These are phyloP conservation scores for Perizoma flavofasciatum DNA, from an alignment of 2,888 invertebrate genomes.

Conservation along the genomic window DNA sequence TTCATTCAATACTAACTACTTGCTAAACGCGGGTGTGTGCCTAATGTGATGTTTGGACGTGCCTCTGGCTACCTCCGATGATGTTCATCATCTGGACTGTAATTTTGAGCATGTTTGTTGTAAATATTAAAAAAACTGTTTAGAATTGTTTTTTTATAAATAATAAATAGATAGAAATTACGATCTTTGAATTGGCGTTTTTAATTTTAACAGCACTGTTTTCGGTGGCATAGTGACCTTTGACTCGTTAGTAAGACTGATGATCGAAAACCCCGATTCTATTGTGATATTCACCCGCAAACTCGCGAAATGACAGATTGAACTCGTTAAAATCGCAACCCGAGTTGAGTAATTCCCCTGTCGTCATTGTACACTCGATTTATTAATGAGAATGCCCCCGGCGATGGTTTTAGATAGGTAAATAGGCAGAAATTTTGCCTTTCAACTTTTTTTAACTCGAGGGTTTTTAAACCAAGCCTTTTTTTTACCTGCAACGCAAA, in stretches of 20 bases:
- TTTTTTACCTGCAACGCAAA: no score
- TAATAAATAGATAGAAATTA: no score
- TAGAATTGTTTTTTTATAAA: no score
- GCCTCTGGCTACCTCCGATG: no score
- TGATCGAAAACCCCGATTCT: slow-evolving; percentile 12
- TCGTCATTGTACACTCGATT: slow-evolving; percentile 32
- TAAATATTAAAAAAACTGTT: no score
- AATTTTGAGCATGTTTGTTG: no score
- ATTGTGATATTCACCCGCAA: slow-evolving; percentile 14
- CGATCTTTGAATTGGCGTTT: no score
- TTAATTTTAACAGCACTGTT: not conserved
- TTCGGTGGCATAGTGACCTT: not conserved
- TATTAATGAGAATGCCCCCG: slow-evolving; percentile 29
- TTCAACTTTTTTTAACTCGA: not conserved
- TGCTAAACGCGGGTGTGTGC: no score
- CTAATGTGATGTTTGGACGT: no score
- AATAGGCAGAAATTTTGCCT: slow-evolving; percentile 15
- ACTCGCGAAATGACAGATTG: slow-evolving; percentile 30
- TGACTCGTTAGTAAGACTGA: slow-evolving; percentile 7
- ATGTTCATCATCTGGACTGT: no score
- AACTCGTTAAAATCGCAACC: slow-evolving; percentile 29
- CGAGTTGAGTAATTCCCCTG: slow-evolving; percentile 30
- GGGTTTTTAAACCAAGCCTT: no score
- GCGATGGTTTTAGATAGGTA: slow-evolving; percentile 13
- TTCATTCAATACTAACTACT: no score